These are phyloP conservation scores for Luscinia luscinia DNA, from an alignment of 2,797 vertebrate genomes.

Conservation along the genomic window DNA sequence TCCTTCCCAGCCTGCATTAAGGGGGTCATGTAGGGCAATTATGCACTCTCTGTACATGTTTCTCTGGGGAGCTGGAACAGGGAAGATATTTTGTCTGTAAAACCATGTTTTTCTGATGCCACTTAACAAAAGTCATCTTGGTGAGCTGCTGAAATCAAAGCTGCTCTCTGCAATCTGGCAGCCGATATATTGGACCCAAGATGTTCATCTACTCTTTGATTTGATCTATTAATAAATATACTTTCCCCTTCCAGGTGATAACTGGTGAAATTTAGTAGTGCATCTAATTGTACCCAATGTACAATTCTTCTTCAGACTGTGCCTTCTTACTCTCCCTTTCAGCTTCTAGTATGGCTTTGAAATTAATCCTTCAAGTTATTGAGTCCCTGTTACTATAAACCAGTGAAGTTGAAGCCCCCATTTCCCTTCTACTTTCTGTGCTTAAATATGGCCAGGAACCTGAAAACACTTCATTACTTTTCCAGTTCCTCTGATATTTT, in stretches of 20 bases:
- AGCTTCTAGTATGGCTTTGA: neutral
- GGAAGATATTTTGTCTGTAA: neutral
- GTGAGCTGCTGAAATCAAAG: neutral
- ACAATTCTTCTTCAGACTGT: neutral
- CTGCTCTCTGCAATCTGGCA: neutral
- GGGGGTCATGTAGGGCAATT: neutral
- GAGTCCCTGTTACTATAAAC: neutral
- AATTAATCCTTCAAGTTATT: neutral
- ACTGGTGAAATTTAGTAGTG: neutral
- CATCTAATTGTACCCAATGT: neutral
- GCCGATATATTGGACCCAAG: neutral
- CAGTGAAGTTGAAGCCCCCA: neutral
- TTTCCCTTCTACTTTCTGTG: neutral
- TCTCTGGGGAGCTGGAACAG: neutral
- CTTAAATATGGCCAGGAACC: neutral
- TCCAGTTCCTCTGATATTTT: neutral
- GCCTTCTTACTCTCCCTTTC: neutral
- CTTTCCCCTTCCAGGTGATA: neutral
- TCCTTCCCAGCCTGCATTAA: neutral
- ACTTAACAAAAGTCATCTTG: accelerated
- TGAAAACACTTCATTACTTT: neutral
- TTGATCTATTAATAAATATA: neutral
- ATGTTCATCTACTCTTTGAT: neutral
- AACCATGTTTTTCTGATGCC: neutral
- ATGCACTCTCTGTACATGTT: neutral